Percentiles rank a stretch among this genome's conserved stretches.
These are phyloP conservation scores for Phorcus lineatus DNA, from an alignment of 2,888 invertebrate genomes.

Conservation along the genomic window DNA sequence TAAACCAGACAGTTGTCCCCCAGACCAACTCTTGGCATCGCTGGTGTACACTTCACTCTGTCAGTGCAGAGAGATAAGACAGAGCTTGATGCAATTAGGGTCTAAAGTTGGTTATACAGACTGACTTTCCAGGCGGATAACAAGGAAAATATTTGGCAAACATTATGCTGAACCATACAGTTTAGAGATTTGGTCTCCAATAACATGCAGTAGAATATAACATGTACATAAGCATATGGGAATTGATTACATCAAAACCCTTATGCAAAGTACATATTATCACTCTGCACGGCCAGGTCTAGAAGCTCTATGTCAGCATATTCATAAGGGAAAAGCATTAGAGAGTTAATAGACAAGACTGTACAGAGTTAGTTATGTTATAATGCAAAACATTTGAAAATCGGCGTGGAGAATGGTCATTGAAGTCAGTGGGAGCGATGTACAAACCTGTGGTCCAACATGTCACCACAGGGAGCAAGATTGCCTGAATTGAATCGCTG, in stretches of 20 bases:
- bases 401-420: not conserved
- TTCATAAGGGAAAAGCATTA: not conserved
- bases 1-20: not conserved
- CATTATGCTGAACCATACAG: not conserved
- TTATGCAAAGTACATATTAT: conserved; percentile 33
- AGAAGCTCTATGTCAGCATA: not conserved
- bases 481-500: not conserved
- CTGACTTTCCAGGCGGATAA: not conserved
- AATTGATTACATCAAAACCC: conserved; percentile 30
- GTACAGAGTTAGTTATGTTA: conserved; percentile 24
- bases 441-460: conserved; percentile 53
- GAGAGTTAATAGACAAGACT: conserved; percentile 17
- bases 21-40: not conserved
- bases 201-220: conserved; percentile 24
- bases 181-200: conserved; percentile 12
- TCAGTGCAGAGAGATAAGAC: not conserved
- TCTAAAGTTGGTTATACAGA: not conserved
- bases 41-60: not conserved
- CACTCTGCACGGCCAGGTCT: conserved; percentile 25
- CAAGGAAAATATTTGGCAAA: not conserved
- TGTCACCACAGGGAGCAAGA: conserved; percentile 48
- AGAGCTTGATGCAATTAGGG: not conserved
- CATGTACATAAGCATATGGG: conserved; percentile 35
- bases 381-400: not conserved
- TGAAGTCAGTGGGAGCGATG: conserved; percentile 3